These are phyloP conservation scores for Amia ocellicauda DNA, from an alignment of 2,113 vertebrate species.

Conservation along the genomic window DNA sequence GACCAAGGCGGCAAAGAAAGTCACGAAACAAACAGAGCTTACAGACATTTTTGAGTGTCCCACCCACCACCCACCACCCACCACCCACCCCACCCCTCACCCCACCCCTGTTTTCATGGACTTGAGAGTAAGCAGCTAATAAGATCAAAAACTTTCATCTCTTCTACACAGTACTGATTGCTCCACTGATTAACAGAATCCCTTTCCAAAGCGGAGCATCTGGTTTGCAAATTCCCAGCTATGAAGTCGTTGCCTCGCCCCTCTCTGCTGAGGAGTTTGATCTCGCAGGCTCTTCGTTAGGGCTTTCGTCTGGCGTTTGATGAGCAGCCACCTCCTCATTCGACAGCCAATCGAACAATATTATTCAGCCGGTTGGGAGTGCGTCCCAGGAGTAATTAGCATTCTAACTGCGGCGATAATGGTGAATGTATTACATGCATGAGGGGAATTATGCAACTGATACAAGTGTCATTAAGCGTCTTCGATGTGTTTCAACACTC, in stretches of 20 bases:
- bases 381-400: conserved; percentile 34
- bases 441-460: conserved; percentile 40
- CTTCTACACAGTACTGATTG: no score
- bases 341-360: background rate
- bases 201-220: background rate
- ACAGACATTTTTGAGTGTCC: background rate
- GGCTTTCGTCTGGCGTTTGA: background rate
- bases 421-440: conserved; percentile 44
- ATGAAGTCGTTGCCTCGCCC: no score
- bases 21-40: background rate
- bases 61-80: no score
- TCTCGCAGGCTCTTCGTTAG: background rate
- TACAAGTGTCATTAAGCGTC: conserved; percentile 47
- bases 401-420: conserved; percentile 26
- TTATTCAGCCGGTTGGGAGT: background rate
- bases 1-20: no score
- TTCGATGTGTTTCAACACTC: conserved; percentile 23
- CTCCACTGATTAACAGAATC: background rate
- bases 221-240: no score
- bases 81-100: no score
- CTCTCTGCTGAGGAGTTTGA: background rate
- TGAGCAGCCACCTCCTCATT: background rate
- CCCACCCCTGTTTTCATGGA: no score
- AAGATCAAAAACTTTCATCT: no score
- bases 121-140: no score